These are phyloP conservation scores for Drosophila mercatorum DNA, from an alignment of 2,888 invertebrate species.

Conservation along the genomic window DNA sequence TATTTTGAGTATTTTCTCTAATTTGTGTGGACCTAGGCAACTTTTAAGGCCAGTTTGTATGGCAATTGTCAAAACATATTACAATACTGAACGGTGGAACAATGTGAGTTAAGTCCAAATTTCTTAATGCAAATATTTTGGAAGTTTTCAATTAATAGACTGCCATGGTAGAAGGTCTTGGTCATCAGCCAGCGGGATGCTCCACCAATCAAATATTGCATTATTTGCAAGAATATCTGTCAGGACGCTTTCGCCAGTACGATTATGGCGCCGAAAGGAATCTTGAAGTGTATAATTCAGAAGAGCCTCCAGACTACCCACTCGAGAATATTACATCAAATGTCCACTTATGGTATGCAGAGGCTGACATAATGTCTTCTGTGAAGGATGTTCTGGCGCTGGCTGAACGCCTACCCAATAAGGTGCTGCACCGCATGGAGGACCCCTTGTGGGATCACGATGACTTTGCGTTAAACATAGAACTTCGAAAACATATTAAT, in stretches of 20 bases:
- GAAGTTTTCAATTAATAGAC: slow-evolving; percentile 46
- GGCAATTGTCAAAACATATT: slow-evolving; percentile 86
- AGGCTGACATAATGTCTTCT: slow-evolving; percentile 66
- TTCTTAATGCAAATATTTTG: not conserved
- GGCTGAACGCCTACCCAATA: slow-evolving; percentile 61
- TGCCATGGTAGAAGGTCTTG: slow-evolving; percentile 39
- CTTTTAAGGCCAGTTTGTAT: slow-evolving; percentile 85
- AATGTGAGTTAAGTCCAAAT: slow-evolving; percentile 38
- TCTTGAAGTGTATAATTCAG: slow-evolving; percentile 48
- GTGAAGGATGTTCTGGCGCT: slow-evolving; percentile 67
- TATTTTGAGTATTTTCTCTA: slow-evolving; percentile 84
- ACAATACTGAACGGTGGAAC: slow-evolving; percentile 64
- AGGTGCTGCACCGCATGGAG: slow-evolving; percentile 54
- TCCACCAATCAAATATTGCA: slow-evolving; percentile 78
- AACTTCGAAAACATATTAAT: slow-evolving; percentile 62
- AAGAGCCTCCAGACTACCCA: slow-evolving; percentile 68
- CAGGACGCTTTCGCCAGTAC: slow-evolving; percentile 67
- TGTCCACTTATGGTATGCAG: slow-evolving; percentile 73
- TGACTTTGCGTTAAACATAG: slow-evolving; percentile 56
- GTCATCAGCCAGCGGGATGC: slow-evolving; percentile 71
- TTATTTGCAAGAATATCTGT: slow-evolving; percentile 70
- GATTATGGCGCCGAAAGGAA: slow-evolving; percentile 65
- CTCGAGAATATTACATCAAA: slow-evolving; percentile 55
- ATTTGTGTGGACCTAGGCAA: slow-evolving; percentile 82
- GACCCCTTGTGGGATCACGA: slow-evolving; percentile 70